A percentile compares a stretch with the other conserved stretches of the same genome.
Evolutionary conservation across 2,113 vertebrate genomes (phyloP).

Genomic region (Muntiacus reevesi): DNA sequence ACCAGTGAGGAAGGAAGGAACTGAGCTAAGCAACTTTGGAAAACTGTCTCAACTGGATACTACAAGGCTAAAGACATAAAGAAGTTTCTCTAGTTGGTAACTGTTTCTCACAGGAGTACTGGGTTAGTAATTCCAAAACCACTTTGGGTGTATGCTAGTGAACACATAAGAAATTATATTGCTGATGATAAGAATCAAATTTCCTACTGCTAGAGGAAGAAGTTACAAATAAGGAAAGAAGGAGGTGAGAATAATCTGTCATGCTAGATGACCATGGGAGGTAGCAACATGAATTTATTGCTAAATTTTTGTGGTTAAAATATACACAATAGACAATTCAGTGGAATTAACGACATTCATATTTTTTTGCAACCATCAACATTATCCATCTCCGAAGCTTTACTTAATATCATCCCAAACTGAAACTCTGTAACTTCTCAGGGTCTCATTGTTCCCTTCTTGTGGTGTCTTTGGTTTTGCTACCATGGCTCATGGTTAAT

Average conservation of each 20-base stretch:
- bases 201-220: constrained; percentile 1
- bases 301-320: not conserved
- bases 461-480: not conserved
- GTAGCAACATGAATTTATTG: not conserved
- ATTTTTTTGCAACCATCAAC: not conserved
- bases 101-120: not conserved
- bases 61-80: not conserved
- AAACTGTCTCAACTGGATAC: not conserved
- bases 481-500: not conserved
- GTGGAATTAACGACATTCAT: not conserved
- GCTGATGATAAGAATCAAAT: not conserved
- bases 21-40: not conserved
- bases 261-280: not conserved
- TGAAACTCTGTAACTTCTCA: not conserved
- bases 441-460: not conserved
- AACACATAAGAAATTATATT: not conserved
- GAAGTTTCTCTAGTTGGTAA: not conserved
- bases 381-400: not conserved
- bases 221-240: not conserved
- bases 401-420: not conserved
- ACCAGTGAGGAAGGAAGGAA: not conserved
- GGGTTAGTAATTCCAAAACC: not conserved
- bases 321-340: not conserved
- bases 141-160: not conserved
- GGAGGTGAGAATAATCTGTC: not conserved